Conservation (phyloP, 1,140 invertebrate genomes). For the Apis florea region DNA sequence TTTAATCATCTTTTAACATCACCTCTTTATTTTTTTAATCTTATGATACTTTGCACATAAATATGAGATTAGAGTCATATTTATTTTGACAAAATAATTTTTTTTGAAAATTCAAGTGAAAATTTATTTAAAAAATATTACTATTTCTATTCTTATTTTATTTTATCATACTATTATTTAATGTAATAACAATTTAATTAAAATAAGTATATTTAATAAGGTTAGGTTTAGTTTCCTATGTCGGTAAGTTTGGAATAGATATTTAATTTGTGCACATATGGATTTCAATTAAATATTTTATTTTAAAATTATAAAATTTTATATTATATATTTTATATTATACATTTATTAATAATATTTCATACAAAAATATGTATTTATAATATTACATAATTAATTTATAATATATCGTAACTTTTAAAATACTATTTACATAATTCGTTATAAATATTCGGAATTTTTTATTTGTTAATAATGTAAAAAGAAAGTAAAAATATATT, state of each 20-base stretch:
- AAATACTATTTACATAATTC: neutral
- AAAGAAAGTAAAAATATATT: neutral
- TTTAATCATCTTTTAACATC: neutral
- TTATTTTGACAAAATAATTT: neutral
- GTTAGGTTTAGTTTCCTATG: neutral
- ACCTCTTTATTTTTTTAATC: neutral
- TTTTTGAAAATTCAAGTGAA: neutral
- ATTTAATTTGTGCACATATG: neutral
- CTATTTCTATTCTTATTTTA: neutral
- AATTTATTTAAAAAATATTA: neutral
- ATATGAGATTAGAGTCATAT: neutral
- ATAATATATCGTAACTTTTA: too few species aligned
- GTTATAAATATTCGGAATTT: too few species aligned
- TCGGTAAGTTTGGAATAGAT: slow-evolving; percentile 8
- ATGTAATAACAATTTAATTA: neutral
- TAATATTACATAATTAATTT: neutral
- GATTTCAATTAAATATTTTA: too few species aligned
- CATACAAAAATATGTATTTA: neutral
- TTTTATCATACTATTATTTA: neutral
- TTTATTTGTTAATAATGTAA: neutral
- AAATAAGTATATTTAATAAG: neutral
- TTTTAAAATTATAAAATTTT: neutral
- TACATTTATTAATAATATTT: neutral
- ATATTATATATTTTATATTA: neutral
- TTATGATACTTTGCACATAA: neutral